A percentile compares a stretch with the other conserved stretches of the same genome.
phyloP scores from a whole-genome alignment of 2,888 invertebrate species.

The Andrena bicolor region DNA sequence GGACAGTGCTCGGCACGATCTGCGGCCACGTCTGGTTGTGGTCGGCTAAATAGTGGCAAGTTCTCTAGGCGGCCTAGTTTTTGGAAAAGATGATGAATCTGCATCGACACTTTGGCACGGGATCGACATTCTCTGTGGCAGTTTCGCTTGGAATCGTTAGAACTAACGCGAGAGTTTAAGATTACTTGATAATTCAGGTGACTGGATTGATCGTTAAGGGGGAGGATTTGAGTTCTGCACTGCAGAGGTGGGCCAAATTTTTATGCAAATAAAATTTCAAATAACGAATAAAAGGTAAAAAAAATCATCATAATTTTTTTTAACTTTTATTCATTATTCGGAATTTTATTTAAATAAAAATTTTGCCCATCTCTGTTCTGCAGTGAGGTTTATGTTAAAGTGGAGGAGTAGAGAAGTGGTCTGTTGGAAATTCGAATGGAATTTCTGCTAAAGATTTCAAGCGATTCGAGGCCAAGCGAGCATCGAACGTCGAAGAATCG shows the following conservation, averaged over 20 bases:
- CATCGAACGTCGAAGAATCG: slow-evolving; percentile 66
- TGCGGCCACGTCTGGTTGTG: slow-evolving; percentile 55
- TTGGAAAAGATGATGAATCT: neutral
- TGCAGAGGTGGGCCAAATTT: no score
- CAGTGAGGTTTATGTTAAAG: no score
- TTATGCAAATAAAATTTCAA: no score
- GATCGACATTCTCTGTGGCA: slow-evolving; percentile 57
- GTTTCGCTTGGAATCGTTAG: slow-evolving; percentile 43
- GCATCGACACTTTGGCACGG: neutral
- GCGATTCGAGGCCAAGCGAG: neutral
- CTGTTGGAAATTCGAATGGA: neutral
- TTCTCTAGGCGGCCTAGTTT: neutral
- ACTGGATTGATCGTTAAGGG: neutral
- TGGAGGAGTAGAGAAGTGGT: no score
- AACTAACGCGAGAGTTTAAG: neutral
- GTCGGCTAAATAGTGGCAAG: slow-evolving; percentile 30
- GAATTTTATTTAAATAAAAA: no score
- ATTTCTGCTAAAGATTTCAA: slow-evolving; percentile 34
- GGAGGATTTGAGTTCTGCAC: no score
- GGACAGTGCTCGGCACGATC: slow-evolving; percentile 48
- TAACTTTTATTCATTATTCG: no score
- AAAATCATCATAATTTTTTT: no score
- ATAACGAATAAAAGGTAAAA: no score
- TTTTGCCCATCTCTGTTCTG: no score
- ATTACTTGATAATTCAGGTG: neutral